These are phyloP conservation scores for Notamacropus eugenii DNA, from an alignment of 2,797 vertebrate species.

Conservation along the genomic window DNA sequence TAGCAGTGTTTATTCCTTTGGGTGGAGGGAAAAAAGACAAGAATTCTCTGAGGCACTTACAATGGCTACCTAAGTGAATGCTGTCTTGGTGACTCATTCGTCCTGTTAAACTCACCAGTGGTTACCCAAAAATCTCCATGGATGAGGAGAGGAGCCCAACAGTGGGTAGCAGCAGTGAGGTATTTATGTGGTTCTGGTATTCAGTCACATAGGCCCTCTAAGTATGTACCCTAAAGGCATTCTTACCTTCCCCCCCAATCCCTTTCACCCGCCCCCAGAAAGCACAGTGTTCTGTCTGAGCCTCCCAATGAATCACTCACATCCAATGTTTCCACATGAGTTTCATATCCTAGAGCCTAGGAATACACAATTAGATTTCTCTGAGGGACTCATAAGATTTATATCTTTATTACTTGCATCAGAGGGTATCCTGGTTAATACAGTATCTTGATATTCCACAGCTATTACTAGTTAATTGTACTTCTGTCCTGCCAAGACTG, in stretches of 20 bases:
- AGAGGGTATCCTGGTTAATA: slow-evolving; percentile 7
- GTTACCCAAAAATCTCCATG: not conserved
- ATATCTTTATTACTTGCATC: not conserved
- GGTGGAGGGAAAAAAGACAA: not conserved
- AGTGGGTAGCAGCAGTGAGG: not conserved
- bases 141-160: not conserved
- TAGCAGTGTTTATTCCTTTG: slow-evolving; percentile 59
- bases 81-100: slow-evolving; percentile 24
- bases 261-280: not conserved
- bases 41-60: slow-evolving; percentile 59
- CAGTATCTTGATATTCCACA: slow-evolving; percentile 27
- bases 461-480: not conserved
- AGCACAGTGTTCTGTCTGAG: not conserved
- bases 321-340: slow-evolving; percentile 21
- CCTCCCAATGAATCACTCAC: not conserved
- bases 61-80: slow-evolving; percentile 27
- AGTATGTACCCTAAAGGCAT: not conserved
- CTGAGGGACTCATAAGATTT: not conserved
- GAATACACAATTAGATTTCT: not conserved
- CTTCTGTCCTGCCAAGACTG: not conserved
- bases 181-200: not conserved
- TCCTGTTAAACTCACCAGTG: slow-evolving; percentile 5
- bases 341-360: not conserved
- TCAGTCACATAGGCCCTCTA: not conserved
- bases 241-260: not conserved